Evolutionary conservation across 2,797 vertebrate genomes (phyloP), one percentile per base, ranked within the genome.

Genomic region (Masticophis lateralis): DNA sequence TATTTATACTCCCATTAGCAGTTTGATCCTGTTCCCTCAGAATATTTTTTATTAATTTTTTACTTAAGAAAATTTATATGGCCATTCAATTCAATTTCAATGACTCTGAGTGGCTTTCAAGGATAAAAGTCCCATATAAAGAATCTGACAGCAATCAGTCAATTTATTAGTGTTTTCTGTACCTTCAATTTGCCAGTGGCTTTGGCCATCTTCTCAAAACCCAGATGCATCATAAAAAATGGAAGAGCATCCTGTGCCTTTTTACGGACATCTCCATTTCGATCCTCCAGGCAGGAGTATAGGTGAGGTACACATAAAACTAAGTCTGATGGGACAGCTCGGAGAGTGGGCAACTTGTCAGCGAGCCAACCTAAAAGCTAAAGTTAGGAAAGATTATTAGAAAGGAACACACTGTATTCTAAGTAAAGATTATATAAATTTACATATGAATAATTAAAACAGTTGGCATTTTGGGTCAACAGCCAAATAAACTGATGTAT

Each of bases 181-280:
- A 99, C 99, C 98, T 99, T 99, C 88, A 99, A 98, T 96, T 99
- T 99, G 86, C 98, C 97, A 0, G 99, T 98, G 56, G 99, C 98
- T 96, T 99, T 99, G 94, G 92, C 96, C 99, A 99, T 99, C 96
- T 99, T 99, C 93, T 99, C 99, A 91, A 98, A 99, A 87, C 99
- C 98, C 94, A 99, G 98, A 94, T 99, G 99, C 99, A 99, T 99
- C 99, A 99, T 99, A 94, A 99, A 99, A 95, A 98, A 98, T 0
- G 99, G 99, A 89, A 99, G 96, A 7, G 99, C 99, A 61, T 99
- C 99, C 96, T 99, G 99, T 0, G 99, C 99, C 94, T 99, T 99
- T 97, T 99, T 99, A 86, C 99, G 98, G 90, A 99, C 99, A 0
- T 99, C 99, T 27, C 99, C 99, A 16, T 99, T 99, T 37, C 99